Conservation (phyloP, 2,113 vertebrate genomes). For the Sinocyclocheilus anophthalmus region DNA sequence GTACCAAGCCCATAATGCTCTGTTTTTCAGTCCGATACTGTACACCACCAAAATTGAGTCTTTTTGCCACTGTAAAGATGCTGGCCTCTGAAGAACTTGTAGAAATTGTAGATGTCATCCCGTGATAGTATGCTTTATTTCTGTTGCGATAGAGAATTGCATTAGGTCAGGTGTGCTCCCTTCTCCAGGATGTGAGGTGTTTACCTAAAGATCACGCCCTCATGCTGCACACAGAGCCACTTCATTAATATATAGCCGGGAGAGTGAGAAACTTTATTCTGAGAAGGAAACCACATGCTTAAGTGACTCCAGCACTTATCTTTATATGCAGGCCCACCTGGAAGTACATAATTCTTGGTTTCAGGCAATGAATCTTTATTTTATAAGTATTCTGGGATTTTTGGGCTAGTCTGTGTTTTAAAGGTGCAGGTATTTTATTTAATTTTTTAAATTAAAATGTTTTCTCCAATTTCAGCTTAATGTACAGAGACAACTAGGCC, state of each 20-base stretch:
- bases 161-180: conserved; percentile 48
- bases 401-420: not conserved
- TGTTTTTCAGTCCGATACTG: not conserved
- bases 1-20: not conserved
- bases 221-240: not conserved
- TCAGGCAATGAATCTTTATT: not conserved
- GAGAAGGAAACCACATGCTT: conserved; percentile 45
- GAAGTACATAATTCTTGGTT: not conserved
- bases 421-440: not conserved
- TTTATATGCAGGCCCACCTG: not conserved
- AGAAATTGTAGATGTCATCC: not conserved
- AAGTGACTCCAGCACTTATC: not conserved
- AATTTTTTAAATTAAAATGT: not conserved
- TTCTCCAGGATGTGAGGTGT: conserved; percentile 79
- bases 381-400: not conserved
- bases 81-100: not conserved
- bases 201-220: conserved; percentile 78
- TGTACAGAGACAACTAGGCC: too few species aligned
- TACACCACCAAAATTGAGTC: not conserved
- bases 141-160: not conserved
- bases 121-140: not conserved
- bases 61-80: not conserved
- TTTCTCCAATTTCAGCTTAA: not conserved
- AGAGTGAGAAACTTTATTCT: not conserved
- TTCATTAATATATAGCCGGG: conserved; percentile 10